Evolutionary conservation across 1,140 invertebrate genomes (phyloP), one percentile per base, ranked within the genome.

Genomic region (Drosophila bipectinata): DNA sequence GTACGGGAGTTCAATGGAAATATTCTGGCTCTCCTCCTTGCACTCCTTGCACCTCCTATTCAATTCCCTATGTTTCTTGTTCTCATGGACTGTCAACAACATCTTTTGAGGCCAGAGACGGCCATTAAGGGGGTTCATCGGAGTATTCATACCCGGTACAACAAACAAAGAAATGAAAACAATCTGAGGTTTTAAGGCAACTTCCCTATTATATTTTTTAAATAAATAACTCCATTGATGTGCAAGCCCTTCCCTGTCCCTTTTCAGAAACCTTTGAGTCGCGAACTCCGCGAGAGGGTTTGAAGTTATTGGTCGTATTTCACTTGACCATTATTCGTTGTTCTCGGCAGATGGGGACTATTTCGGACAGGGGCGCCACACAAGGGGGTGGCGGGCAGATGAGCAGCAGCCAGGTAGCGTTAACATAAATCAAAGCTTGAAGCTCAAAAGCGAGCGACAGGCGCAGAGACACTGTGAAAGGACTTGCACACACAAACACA

Each of bases 361-460:
- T 84, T 85, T 77, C 34, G 62, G 72, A 62, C 56, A 14, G 44
- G 47, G 53, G 75, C 49, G 49, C 12, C 37, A 14, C 14, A 21
- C 10, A 24, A 49, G 12, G 15, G 47, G 8, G n/a, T 7, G 28
- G 9, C 21, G 5, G 21, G 15, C 32, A 21, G 21, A 21, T 28
- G 7, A 7, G 39, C 26, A 37, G 26, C 56, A 60, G 53, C 53
- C 72, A 76, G 57, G 67, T 80, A 72, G 76, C 72, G 81, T 77
- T 84, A 85, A 85, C 80, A 84, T 84, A 84, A 84, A 84, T 84
- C 80, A 84, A 84, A 77, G 80, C 77, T 79, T 32, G 81, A 67
- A 73, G 62, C 80, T 84, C 77, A 80, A 85, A 74, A 73, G 80
- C 77, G 62, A 85, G 80, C 80, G 80, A 84, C 80, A 84, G 73